Percentiles rank a stretch among this genome's conserved stretches.
Evolutionary conservation across 2,888 invertebrate genomes (phyloP).

Genomic region (Drosophila helvetica): DNA sequence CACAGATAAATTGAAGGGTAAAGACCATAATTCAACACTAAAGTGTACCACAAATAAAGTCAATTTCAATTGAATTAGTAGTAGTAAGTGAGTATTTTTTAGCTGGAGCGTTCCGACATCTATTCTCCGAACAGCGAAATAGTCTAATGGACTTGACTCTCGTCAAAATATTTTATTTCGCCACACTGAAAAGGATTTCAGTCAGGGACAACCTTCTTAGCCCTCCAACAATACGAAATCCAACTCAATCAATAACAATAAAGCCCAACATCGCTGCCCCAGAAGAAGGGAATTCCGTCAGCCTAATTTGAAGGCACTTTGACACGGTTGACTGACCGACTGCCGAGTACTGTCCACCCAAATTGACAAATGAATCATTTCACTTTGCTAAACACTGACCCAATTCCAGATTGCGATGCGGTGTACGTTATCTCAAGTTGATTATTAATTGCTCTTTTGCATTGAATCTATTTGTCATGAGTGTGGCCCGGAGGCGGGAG

Average conservation of each 20-base stretch:
- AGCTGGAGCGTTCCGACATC: too few species aligned
- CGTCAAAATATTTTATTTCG: not conserved
- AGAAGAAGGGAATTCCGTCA: not conserved
- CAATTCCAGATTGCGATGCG: slow-evolving; percentile 11
- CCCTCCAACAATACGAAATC: not conserved
- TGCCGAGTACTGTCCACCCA: slow-evolving; percentile 8
- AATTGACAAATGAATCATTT: slow-evolving; percentile 47
- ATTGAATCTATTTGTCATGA: slow-evolving; percentile 72
- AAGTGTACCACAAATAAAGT: too few species aligned
- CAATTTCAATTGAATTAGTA: too few species aligned
- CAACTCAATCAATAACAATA: slow-evolving; percentile 10
- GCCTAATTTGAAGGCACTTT: slow-evolving; percentile 8
- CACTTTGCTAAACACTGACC: slow-evolving; percentile 38
- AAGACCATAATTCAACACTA: not conserved
- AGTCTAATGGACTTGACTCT: too few species aligned
- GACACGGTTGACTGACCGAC: slow-evolving; percentile 11
- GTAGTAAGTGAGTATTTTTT: too few species aligned
- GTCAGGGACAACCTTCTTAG: not conserved
- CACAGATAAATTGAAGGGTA: not conserved
- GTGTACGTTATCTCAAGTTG: slow-evolving; percentile 44
- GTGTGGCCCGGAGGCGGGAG: slow-evolving; percentile 15
- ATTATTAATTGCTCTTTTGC: slow-evolving; percentile 72
- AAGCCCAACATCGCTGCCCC: slow-evolving; percentile 16
- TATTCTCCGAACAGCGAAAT: too few species aligned
- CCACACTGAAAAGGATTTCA: slow-evolving; percentile 2